Conservation (phyloP, 23 tunicate genomes). For the Trididemnum miniatum region DNA sequence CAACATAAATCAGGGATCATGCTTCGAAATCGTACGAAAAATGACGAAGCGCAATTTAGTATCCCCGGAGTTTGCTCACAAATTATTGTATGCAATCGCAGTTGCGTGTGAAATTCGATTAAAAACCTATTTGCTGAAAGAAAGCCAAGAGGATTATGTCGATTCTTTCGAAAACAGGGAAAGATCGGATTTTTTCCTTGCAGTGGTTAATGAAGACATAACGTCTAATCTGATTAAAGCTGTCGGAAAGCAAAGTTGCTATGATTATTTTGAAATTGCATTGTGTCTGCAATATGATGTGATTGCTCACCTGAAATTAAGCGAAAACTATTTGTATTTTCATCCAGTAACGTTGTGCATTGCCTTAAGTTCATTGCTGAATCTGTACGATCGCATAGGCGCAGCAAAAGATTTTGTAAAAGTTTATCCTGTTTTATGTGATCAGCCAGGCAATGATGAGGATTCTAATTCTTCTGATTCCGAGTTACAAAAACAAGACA, state of each 20-base stretch:
- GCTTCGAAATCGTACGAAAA: not conserved
- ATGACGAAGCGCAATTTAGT: not conserved
- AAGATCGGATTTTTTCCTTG: too few species aligned
- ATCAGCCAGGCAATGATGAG: too few species aligned
- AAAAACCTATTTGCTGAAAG: not conserved
- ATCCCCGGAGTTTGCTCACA: not conserved
- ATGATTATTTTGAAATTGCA: not conserved
- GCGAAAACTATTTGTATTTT: not conserved
- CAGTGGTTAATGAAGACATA: not conserved
- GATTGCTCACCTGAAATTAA: not conserved
- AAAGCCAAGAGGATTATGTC: not conserved
- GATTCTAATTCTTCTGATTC: too few species aligned
- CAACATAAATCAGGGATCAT: not conserved
- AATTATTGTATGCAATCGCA: not conserved
- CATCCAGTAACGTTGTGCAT: not conserved
- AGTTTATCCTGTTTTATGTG: not conserved
- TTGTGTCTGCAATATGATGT: not conserved
- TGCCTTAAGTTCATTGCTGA: not conserved
- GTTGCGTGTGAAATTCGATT: slow-evolving; percentile 10
- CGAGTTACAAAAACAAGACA: too few species aligned
- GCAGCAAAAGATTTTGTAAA: not conserved
- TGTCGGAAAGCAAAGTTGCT: not conserved
- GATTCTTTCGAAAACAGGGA: too few species aligned
- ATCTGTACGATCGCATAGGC: not conserved
- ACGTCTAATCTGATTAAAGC: not conserved